Base-by-base conservation (phyloP, 1,140 invertebrate species). In the Drosophila sp. region DNA sequence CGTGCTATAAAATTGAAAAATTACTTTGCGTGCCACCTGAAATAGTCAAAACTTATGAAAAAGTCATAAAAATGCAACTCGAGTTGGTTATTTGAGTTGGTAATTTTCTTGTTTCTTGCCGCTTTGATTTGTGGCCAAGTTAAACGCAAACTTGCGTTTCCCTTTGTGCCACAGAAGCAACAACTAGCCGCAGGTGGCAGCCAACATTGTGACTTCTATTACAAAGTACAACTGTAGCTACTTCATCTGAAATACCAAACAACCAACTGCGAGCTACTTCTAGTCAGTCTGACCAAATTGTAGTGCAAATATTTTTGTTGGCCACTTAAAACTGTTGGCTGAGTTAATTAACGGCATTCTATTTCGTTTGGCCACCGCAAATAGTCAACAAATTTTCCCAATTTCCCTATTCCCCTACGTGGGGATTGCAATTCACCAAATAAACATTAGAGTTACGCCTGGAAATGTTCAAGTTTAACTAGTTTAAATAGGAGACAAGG, bases 1-100 rank as follows among this genome's bases (percentile, higher is more conserved):
- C 83, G 72, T 87, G 83, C 69, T 79, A 77, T 76, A 73, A 89
- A 87, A 89, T 87, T 87, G 83, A 87, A 89, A 87, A 89, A 87
- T 87, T 87, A 71, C 83, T 79, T 89, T 83, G 83, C 83, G 83
- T 87, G 83, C 50, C 73, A 56, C 40, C 67, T 41, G 14, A 29
- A 63, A 50, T 48, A 69, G 16, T 41, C 45, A 41, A 57, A 87
- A 82, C 79, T 89, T 87, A 83, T 87, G 84, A 87, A 78, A 83
- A 71, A 71, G 67, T 87, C 79, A 79, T 76, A 83, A 79, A 77
- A 76, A 79, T 79, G 57, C 65, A 71, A 66, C 64, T 56, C 34
- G 48, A 73, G 46, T 61, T 71, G 50, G 54, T 38, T 69, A 58
- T 59, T 51, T 63, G 29, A 50, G 25, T 59, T 51, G n/a, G n/a